Base-by-base conservation (phyloP, 1,140 invertebrate genomes). In the Halotydeus destructor region DNA sequence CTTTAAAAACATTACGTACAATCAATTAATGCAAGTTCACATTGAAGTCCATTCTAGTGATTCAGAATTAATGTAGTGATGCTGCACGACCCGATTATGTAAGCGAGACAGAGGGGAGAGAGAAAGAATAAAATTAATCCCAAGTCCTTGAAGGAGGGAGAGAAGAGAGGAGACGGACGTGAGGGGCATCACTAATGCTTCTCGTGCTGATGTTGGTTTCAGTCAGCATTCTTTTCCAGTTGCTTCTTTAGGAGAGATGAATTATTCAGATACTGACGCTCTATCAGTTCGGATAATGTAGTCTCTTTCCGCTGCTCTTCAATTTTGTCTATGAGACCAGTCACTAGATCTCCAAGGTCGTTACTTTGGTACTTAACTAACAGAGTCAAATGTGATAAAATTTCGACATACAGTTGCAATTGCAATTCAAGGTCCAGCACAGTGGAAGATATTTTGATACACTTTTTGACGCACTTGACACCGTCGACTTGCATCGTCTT, bases 341-440 rank as follows among this genome's bases (percentile, higher is more conserved):
- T 27, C 19, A 46, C 27, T 12, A 37, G 19, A 9, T 45, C 33
- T 3, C 21, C 6, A 11, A 48, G 28, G 23, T 45, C 43, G 4
- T 36, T 28, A 21, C 40, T 41, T 1, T 27, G 5, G 12, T n/a
- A 35, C n/a, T 18, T 14, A 21, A 37, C 14, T 14, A 46, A 33
- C 12, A 48, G 26, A 12, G 47, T 48, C n/a, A 47, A 25, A 24
- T 48, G 47, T 16, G 43, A 31, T 12, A 48, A 27, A 26, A 48
- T 48, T 12, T 48, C 47, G 26, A 47, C 38, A 21, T 30, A 46
- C 4, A 48, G 22, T 38, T 45, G 44, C 26, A 46, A 24, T 46
- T 48, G 46, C n/a, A 45, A 19, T 5, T 47, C 47, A 37, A 19
- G 11, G 22, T 48, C 43, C 34, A 48, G 30, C 9, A 42, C 5